Evolutionary conservation across 2,888 invertebrate genomes (phyloP).

Genomic region (Lepidocyrtoides sp.): DNA sequence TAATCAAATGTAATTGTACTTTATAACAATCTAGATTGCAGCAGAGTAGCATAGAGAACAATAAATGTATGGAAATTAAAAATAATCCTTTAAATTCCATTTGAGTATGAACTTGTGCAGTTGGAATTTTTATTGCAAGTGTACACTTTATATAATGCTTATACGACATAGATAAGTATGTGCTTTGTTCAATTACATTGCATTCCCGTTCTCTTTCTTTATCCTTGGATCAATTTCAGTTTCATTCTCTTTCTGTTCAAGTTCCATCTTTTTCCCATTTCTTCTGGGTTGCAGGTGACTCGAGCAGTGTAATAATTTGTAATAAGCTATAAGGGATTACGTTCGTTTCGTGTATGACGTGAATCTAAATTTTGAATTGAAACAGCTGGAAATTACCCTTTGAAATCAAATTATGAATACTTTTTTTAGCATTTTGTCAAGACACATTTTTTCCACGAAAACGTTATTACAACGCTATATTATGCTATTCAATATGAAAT

Average conservation of each 20-base stretch:
- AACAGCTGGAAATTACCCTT: slow-evolving; percentile 66
- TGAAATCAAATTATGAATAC: slow-evolving; percentile 74
- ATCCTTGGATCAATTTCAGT: neutral
- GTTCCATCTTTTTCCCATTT: neutral
- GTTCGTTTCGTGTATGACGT: no score
- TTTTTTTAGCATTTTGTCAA: slow-evolving; percentile 60
- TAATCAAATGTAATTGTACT: slow-evolving; percentile 9
- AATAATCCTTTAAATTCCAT: slow-evolving; percentile 23
- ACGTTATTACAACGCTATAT: no score
- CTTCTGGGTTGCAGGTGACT: neutral
- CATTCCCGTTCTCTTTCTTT: neutral
- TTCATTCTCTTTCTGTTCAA: neutral
- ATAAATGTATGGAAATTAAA: neutral
- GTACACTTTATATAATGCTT: no score
- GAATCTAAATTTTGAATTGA: neutral
- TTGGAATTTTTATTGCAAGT: slow-evolving; percentile 28
- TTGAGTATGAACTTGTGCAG: slow-evolving; percentile 12
- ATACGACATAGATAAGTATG: no score
- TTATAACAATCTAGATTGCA: slow-evolving; percentile 8
- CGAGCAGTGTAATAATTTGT: neutral
- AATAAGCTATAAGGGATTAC: neutral
- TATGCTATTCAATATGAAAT: neutral
- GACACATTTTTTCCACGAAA: neutral
- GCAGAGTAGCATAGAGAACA: neutral
- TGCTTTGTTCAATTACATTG: neutral